Evolutionary conservation across 2,888 invertebrate genomes (phyloP), one percentile per base, ranked within the genome.

Genomic region (Caenorhabditis sp.): DNA sequence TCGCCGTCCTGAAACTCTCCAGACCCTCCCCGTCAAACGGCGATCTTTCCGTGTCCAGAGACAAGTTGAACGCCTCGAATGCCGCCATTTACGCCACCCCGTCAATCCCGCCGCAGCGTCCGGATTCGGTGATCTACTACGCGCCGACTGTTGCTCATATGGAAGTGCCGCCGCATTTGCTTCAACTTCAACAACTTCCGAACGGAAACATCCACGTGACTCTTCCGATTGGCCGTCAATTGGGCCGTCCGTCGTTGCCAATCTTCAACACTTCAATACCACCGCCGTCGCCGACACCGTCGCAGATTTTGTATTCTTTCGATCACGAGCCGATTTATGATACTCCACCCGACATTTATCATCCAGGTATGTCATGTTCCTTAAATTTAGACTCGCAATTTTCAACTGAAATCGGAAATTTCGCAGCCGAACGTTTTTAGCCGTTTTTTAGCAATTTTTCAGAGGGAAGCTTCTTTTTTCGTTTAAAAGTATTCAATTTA

Each of bases 251-350:
- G 5, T 71, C 84, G 0, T 65, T 87, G 9, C 87, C 87, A 20
- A 40, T 70, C 9, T 87, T 87, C 81, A 74, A 70, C 18, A 47
- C 82, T 35, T 77, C 76, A 5, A 72, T 80, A 18, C 69, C 80
- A 9, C 76, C 76, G 6, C 82, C 80, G 13, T 86, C 87, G 3
- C 89, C 89, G 4, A 89, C 89, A 9, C 87, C 86, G 35, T 87
- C 85, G 15, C 88, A 89, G 69, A 70, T 89, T 20, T 72, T 89
- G 37, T 89, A 88, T 56, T 88, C 89, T 9, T 89, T 89, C 80
- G 89, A 89, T 76, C 86, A 89, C 74, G 89, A 89, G 71, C 89
- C 89, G n/a, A 84, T 88, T 61, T 89, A 89, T 70, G 89, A 89
- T 69, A 84, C 82, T 13, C 89, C 89, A 9, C 89, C 89, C 2